Evolutionary conservation across 2,888 invertebrate species (phyloP), one percentile per base, ranked within the genome.

Genomic region (Laspeyria flexula): DNA sequence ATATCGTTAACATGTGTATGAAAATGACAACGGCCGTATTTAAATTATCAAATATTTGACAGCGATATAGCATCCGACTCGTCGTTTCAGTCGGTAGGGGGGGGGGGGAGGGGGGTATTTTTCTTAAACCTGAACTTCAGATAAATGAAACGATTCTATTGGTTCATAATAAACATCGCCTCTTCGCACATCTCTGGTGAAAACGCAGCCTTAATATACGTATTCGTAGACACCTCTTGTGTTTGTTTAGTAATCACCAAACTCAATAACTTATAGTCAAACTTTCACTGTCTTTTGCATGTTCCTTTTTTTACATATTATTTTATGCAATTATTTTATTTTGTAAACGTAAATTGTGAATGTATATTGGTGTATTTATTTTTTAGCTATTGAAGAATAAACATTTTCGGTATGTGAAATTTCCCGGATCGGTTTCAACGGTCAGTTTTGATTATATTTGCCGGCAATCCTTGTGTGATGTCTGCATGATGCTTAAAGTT

Each of bases 381-480:
- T 90, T 91, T 90, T 91, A 91, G 90, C 89, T 89, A 71, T 89
- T 92, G 90, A 89, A 91, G 90, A 92, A 90, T 89, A 90, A 90
- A 80, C 90, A 91, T 91, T 93, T 91, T 90, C 92, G 92, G 85
- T 92, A 92, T 92, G 90, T 92, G 86, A 90, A 91, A 90, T 91
- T 92, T 83, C 92, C 92, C 72, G 92, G 92, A 80, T 91, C 92
- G 54, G 83, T 89, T 64, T 80, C 90, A 55, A 92, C 91, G 92
- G 92, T 92, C 86, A 92, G 92, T 91, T 85, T 83, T 67, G 72
- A 78, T 79, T 71, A 77, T 83, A 67, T 85, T 85, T 85, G 85
- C 74, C 84, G 85, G 75, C 83, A 77, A 71, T 72, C 73, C 67
- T 72, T 85, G 81, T 89, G 86, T 79, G 76, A 65, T 82, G 84